Base-by-base conservation (phyloP, 2,888 invertebrate genomes). In the Hecatera dysodea region DNA sequence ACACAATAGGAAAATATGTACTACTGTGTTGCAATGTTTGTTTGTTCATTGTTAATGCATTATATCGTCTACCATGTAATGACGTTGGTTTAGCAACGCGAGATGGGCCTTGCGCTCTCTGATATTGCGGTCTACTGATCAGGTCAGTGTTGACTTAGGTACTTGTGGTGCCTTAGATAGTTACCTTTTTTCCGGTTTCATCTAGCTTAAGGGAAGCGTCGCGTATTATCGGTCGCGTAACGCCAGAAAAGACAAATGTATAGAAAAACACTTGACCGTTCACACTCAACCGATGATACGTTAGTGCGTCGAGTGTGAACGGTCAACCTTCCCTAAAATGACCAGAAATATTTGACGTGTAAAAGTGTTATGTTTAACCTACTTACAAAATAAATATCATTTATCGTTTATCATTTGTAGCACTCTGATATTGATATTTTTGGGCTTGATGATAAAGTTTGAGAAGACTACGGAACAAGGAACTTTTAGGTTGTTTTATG, bases 1-100 rank as follows among this genome's bases (percentile, higher is more conserved):
- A 85, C 67, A 85, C 86, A 85, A 83, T 83, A 73, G 78, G 55
- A 83, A 82, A 85, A 85, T 72, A 67, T 73, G 59, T 73, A 72
- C 83, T 85, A 66, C 83, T 71, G 75, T 83, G 80, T 77, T 60
- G 83, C 65, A 83, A 83, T 83, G 48, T 80, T 74, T 80, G 70
- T 75, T 67, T 82, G 80, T 69, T 83, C 83, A 79, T 79, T 82
- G 80, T 73, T 83, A 85, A 85, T 68, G 72, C 75, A 75, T 83
- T 74, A 67, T 67, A 82, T 82, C 42, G 79, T 66, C 24, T 78
- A 27, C 33, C 42, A 46, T 59, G 59, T 82, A 67, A 82, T 82
- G 53, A 61, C 22, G 53, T 65, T 22, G 66, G 36, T 75, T 66
- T 42, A 62, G 64, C 76, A 80, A 80, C 55, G 11, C 22, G 29